Base-by-base conservation (phyloP, 1,140 invertebrate genomes). In the Zaprionus ornatus region DNA sequence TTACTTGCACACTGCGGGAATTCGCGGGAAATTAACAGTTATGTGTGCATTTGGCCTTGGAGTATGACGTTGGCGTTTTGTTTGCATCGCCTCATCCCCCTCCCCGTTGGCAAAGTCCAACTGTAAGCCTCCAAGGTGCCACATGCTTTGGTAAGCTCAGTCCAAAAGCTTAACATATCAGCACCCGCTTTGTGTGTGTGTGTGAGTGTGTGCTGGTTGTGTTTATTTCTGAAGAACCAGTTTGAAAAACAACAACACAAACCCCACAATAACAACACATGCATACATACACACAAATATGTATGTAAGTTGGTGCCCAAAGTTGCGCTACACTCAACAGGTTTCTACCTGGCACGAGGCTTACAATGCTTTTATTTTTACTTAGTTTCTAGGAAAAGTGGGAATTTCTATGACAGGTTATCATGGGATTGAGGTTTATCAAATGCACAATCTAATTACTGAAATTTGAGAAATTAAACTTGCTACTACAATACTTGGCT, bases 251-350 rank as follows among this genome's bases (percentile, higher is more conserved):
- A 71, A 68, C 77, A 71, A 60, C 50, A 68, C 54, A 6, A 52
- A 48, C 37, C 67, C 64, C 40, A 62, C 62, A 85, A 59, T 25
- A 80, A 83, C 79, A 83, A 13, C 2, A 40, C n/a, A 17, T 6
- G n/a, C 6, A 42, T 42, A 42, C 5, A 42, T 9, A 42, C n/a
- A 42, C 0, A 42, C n/a, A n/a, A 17, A n/a, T 5, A 17, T 42
- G n/a, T 42, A 13, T 37, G 35, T 37, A 37, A 1, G 35, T 37
- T 37, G 35, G 71, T 80, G 70, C 65, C 79, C 61, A 52, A 56
- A 66, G 62, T 71, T 70, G 66, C 74, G 77, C 77, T 73, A 73
- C 50, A 67, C 50, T 87, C 84, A 87, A 88, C 84, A 87, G 84
- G 84, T 87, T 87, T 87, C 70, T 60, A 60, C 29, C 40, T 35